Percentiles rank a stretch among this genome's conserved stretches.
Evolutionary conservation across 2,797 vertebrate genomes (phyloP).

Genomic region (Thripadectes ignobilis): DNA sequence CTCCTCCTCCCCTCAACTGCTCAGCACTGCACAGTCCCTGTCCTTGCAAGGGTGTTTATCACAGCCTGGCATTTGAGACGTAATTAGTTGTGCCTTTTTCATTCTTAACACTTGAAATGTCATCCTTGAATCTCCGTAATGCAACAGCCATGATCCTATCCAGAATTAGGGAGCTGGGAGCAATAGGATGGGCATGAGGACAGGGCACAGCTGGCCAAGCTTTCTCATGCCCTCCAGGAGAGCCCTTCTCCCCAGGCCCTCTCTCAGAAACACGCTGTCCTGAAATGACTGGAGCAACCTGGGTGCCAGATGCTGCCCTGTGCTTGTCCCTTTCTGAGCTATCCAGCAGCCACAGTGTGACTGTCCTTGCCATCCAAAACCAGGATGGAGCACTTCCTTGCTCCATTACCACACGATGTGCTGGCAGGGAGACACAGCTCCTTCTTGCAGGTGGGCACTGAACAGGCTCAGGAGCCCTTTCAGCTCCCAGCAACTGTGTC

Average conservation of each 20-base stretch:
- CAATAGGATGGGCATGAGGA: neutral
- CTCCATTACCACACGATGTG: fast-evolving
- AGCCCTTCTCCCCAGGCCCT: neutral
- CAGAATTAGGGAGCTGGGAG: neutral
- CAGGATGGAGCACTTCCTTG: neutral
- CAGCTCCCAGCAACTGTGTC: neutral
- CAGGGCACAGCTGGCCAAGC: neutral
- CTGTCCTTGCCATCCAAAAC: neutral
- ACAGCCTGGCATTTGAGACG: neutral
- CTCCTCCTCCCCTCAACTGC: neutral
- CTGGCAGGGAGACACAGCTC: neutral
- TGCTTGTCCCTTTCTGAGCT: neutral
- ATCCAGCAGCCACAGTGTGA: neutral
- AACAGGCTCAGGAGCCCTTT: neutral
- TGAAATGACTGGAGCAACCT: neutral
- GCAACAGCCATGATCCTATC: neutral
- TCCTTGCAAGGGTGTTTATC: neutral
- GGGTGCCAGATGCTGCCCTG: neutral
- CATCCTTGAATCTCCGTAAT: neutral
- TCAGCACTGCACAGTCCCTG: neutral
- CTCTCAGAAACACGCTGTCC: neutral
- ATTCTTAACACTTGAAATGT: neutral
- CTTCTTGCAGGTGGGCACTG: neutral
- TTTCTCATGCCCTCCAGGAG: neutral
- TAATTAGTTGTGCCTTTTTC: neutral